These are phyloP conservation scores for Girardinichthys multiradiatus DNA, from an alignment of 2,113 vertebrate species.

Conservation along the genomic window DNA sequence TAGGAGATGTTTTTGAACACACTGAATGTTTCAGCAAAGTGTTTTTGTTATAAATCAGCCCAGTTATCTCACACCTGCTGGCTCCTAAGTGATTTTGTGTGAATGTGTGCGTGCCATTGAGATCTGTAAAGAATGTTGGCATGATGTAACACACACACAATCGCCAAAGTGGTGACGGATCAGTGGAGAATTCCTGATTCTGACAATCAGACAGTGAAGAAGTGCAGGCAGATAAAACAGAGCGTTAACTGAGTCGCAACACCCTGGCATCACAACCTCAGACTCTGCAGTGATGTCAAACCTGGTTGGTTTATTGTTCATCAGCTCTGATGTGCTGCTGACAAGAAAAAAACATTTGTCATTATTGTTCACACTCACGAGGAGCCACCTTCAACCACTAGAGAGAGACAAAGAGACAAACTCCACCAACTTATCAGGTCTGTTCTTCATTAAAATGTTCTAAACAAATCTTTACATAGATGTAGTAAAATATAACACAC, in stretches of 20 bases:
- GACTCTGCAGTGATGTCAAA: constrained; percentile 2
- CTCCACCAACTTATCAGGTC: background rate
- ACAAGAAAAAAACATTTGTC: background rate
- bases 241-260: constrained; percentile 17
- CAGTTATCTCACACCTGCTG: constrained; percentile 43
- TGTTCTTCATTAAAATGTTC: background rate
- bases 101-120: constrained; percentile 4
- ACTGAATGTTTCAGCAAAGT: constrained; percentile 4
- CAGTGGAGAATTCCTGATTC: constrained; percentile 18
- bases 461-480: background rate
- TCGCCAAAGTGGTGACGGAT: constrained; percentile 43
- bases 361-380: constrained; percentile 14
- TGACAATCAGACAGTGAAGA: constrained; percentile 23
- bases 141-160: constrained; percentile 67
- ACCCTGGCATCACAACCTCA: background rate
- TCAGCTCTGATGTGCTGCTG: constrained; percentile 17
- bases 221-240: constrained; percentile 21
- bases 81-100: background rate
- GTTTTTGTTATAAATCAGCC: constrained; percentile 6
- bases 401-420: constrained; percentile 64
- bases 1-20: background rate
- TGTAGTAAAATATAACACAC: too few species aligned
- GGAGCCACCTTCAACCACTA: constrained; percentile 14
- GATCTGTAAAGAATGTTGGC: constrained; percentile 42
- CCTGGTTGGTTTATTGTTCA: constrained; percentile 9